These are phyloP conservation scores for Pollimyrus isidori DNA, from an alignment of 2,113 vertebrate genomes.

Conservation along the genomic window DNA sequence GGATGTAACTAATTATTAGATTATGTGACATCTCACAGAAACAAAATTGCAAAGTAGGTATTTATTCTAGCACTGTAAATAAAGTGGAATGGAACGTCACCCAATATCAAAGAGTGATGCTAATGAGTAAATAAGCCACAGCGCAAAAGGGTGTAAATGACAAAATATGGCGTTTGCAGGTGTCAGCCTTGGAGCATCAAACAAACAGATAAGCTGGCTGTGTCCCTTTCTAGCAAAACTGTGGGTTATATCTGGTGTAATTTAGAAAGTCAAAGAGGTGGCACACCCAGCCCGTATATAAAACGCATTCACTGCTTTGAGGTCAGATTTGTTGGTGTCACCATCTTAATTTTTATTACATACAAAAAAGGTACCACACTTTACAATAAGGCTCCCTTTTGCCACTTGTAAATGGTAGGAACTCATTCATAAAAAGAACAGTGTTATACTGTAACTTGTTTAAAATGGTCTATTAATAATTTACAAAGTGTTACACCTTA, in stretches of 20 bases:
- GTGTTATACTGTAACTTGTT: too few species aligned
- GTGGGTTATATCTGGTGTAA: neutral
- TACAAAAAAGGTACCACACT: too few species aligned
- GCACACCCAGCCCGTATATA: neutral
- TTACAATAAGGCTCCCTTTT: too few species aligned
- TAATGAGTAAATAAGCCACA: neutral
- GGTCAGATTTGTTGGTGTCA: neutral
- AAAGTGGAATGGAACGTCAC: neutral
- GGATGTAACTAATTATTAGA: neutral
- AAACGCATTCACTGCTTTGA: neutral
- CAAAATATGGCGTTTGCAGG: neutral
- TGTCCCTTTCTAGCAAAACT: neutral
- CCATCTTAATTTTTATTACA: too few species aligned
- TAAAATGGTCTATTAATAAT: too few species aligned
- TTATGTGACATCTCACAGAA: neutral
- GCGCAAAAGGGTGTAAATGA: neutral
- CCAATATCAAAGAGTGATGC: neutral
- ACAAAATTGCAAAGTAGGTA: neutral
- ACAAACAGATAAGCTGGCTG: neutral
- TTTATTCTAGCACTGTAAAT: neutral
- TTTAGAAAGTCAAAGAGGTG: neutral
- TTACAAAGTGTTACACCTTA: too few species aligned
- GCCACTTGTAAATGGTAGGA: too few species aligned
- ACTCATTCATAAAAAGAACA: too few species aligned
- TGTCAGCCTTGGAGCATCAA: neutral